A percentile compares a stretch with the other conserved stretches of the same genome.
Evolutionary conservation across 2,113 vertebrate species (phyloP).

Genomic region (Ictalurus furcatus): DNA sequence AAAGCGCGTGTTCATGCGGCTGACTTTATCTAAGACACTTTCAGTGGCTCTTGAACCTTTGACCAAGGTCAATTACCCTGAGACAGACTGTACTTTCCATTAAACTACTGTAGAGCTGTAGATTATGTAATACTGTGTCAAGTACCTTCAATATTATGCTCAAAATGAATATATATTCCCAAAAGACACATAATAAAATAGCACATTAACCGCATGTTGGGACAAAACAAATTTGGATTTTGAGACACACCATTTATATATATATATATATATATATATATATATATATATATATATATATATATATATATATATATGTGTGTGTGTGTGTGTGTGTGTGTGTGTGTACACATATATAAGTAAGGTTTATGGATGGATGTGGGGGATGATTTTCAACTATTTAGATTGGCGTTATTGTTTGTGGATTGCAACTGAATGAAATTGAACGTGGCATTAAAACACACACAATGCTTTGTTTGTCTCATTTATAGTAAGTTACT

Average conservation of each 20-base stretch:
- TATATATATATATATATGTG: no score
- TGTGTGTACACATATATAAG: no score
- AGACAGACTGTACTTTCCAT: constrained; percentile 15
- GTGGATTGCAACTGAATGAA: not conserved
- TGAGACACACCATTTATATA: not conserved
- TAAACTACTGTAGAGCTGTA: not conserved
- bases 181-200: not conserved
- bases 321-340: no score
- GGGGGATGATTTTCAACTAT: not conserved
- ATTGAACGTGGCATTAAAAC: not conserved
- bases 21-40: constrained; percentile 9
- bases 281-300: no score
- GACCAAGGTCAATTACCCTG: constrained; percentile 38
- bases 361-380: no score
- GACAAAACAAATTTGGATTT: not conserved
- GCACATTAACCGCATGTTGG: not conserved
- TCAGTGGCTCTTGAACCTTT: constrained; percentile 34
- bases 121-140: constrained; percentile 28
- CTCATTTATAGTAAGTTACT: not conserved
- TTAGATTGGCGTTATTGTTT: no score
- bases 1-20: not conserved
- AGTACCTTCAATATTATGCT: not conserved
- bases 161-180: not conserved
- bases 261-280: no score
- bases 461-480: not conserved